Base-by-base conservation (phyloP, 2,888 invertebrate genomes). In the Halocaridina rubra region DNA sequence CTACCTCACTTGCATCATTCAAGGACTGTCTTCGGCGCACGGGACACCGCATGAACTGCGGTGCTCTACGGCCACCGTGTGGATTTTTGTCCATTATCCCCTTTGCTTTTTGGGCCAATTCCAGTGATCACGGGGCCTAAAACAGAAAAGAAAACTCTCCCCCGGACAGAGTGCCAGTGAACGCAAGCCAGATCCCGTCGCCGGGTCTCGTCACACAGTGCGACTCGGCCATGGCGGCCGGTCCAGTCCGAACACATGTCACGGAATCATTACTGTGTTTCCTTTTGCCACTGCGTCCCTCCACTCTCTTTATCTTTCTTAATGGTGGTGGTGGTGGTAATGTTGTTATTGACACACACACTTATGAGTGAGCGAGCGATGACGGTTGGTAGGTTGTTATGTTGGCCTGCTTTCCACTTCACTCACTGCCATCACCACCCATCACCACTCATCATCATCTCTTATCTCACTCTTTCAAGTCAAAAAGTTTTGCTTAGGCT, bases 221-320 rank as follows among this genome's bases (percentile, higher is more conserved):
- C 46, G 92, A 8, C 46, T 29, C 16, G 33, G 53, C 29, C 22
- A 92, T 92, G 92, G 92, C 91, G 91, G 92, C 92, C 91, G 92
- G 92, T 92, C 92, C 92, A 92, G 92, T 92, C 92, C 92, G 91
- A n/a, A n/a, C n/a, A n/a, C n/a, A n/a, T n/a, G n/a, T n/a, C n/a
- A n/a, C n/a, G n/a, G n/a, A n/a, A n/a, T n/a, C n/a, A n/a, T n/a
- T n/a, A n/a, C n/a, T n/a, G n/a, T n/a, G n/a, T n/a, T n/a, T n/a
- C n/a, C n/a, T n/a, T n/a, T n/a, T n/a, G n/a, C n/a, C n/a, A n/a
- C n/a, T n/a, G n/a, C n/a, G n/a, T n/a, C n/a, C n/a, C n/a, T n/a
- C n/a, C n/a, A n/a, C n/a, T n/a, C n/a, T n/a, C n/a, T n/a, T n/a
- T n/a, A n/a, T n/a, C n/a, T n/a, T n/a, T n/a, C n/a, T n/a, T n/a